Percentiles rank a stretch among this genome's conserved stretches.
These are phyloP conservation scores for Drosophila funebris DNA, from an alignment of 1,140 invertebrate genomes.

Conservation along the genomic window DNA sequence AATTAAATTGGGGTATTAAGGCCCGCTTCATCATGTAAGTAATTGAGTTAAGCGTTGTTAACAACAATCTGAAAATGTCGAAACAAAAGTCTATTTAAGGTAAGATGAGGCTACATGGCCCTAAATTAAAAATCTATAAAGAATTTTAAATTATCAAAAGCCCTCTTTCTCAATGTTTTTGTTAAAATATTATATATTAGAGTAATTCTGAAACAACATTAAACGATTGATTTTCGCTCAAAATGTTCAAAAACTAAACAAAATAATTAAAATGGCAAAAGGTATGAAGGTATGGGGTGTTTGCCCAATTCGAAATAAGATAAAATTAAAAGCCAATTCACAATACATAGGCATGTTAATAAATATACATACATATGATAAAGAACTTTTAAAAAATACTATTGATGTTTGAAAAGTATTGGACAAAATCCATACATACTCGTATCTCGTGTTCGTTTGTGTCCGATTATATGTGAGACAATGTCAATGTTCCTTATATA, in stretches of 20 bases:
- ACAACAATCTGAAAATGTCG: conserved; percentile 17
- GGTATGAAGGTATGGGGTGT: conserved; percentile 5
- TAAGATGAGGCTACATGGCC: not conserved
- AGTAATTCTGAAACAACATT: conserved; percentile 8
- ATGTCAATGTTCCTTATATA: conserved; percentile 76
- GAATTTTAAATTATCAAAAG: conserved; percentile 28
- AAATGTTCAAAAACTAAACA: conserved; percentile 4
- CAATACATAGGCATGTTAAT: conserved; percentile 35
- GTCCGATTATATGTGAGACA: conserved; percentile 58
- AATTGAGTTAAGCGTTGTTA: conserved; percentile 33
- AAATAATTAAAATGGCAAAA: conserved; percentile 41
- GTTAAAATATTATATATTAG: conserved; percentile 21
- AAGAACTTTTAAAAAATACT: conserved; percentile 36
- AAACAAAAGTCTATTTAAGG: conserved; percentile 14
- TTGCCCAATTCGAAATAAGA: conserved; percentile 15
- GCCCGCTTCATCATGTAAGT: conserved; percentile 29
- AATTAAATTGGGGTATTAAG: conserved; percentile 44
- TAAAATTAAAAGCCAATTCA: conserved; percentile 36
- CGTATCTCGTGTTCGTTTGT: conserved; percentile 47
- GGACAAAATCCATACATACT: conserved; percentile 40
- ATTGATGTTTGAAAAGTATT: conserved; percentile 38
- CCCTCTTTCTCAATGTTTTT: conserved; percentile 5
- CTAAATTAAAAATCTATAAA: conserved; percentile 27
- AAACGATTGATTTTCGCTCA: conserved; percentile 8
- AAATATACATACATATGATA: conserved; percentile 32